Percentiles rank a stretch among this genome's conserved stretches.
These are phyloP conservation scores for Lottia scabra DNA, from an alignment of 2,888 invertebrate species.

Conservation along the genomic window DNA sequence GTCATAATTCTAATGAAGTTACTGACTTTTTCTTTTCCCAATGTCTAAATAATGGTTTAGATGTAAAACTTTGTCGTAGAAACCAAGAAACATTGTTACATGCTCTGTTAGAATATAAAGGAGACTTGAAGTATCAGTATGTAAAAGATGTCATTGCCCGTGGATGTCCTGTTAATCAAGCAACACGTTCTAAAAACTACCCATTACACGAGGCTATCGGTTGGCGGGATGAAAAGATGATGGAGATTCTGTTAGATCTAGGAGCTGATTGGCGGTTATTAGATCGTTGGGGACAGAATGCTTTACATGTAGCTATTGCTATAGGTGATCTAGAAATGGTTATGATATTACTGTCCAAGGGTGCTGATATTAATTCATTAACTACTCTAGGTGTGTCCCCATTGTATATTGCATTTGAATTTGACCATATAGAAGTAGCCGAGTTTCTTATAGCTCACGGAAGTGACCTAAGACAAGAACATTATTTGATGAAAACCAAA, in stretches of 20 bases:
- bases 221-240: conserved; percentile 8
- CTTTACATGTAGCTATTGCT: conserved; percentile 12
- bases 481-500: conserved; percentile 1
- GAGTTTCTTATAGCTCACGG: conserved; percentile 9
- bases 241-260: conserved; percentile 4
- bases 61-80: conserved; percentile 9
- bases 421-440: conserved; percentile 9
- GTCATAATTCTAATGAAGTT: conserved; percentile 10
- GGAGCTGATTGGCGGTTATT: conserved; percentile 11
- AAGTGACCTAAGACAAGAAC: conserved; percentile 10
- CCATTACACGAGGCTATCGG: conserved; percentile 15
- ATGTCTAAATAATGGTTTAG: conserved; percentile 6
- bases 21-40: conserved; percentile 7
- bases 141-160: background rate
- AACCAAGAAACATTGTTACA: conserved; percentile 12
- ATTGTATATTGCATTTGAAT: conserved; percentile 13
- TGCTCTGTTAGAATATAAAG: conserved; percentile 12
- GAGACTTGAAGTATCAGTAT: conserved; percentile 12
- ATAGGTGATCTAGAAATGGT: background rate
- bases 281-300: conserved; percentile 20
- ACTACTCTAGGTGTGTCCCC: conserved; percentile 10
- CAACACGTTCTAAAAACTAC: conserved; percentile 9
- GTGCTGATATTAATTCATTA: conserved; percentile 13
- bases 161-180: conserved; percentile 18
- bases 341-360: conserved; percentile 3